phyloP scores from a whole-genome alignment of 2,113 vertebrate species.

The Tragulus kanchil region DNA sequence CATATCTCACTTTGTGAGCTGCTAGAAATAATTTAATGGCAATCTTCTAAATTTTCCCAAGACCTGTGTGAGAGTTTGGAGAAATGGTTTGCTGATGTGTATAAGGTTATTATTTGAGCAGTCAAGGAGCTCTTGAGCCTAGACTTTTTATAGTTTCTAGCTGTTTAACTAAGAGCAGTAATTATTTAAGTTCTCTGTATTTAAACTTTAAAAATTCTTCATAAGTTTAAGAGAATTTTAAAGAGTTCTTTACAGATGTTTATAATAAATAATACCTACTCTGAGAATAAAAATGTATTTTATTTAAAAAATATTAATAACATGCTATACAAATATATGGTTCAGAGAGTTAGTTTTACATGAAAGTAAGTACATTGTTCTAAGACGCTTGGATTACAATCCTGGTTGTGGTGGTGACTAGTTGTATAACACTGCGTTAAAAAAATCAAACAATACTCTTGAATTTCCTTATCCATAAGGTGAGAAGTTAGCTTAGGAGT shows the following conservation, averaged over 20 bases:
- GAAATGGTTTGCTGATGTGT: not conserved
- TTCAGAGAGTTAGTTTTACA: not conserved
- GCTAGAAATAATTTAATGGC: conserved; percentile 48
- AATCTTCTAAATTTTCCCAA: not conserved
- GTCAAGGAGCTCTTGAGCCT: not conserved
- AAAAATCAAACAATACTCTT: not conserved
- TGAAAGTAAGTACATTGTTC: conserved; percentile 29
- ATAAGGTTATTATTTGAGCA: not conserved
- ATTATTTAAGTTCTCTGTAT: conserved; percentile 20
- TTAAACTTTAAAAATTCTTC: not conserved
- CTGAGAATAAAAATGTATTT: conserved; percentile 24
- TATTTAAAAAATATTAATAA: conserved; percentile 1
- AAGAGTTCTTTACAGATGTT: not conserved
- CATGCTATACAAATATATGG: not conserved
- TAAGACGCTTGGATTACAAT: conserved; percentile 6
- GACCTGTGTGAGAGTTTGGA: not conserved
- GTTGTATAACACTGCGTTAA: not conserved
- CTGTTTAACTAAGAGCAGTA: conserved; percentile 1
- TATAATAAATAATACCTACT: conserved; percentile 17
- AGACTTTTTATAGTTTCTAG: not conserved
- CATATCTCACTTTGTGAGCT: conserved; percentile 37
- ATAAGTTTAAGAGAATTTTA: not conserved
- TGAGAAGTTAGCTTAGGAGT: not conserved
- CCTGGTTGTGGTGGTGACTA: conserved; percentile 7
- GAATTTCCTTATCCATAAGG: not conserved